Percentiles rank a stretch among this genome's conserved stretches.
phyloP scores from a whole-genome alignment of 92 coral and sea anemone species.

The Zoanthus solanderi region DNA sequence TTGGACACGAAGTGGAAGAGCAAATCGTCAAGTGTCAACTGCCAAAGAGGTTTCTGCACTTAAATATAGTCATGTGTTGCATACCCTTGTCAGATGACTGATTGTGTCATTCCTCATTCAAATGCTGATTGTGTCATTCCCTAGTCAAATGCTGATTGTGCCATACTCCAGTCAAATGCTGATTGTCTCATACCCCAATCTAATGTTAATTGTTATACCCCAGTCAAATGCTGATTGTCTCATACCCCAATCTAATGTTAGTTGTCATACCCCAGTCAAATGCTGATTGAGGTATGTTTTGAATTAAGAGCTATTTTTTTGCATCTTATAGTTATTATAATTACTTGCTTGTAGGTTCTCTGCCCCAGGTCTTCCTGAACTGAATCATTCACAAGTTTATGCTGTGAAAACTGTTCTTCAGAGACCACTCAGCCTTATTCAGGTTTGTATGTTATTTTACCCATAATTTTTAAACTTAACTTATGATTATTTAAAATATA shows the following conservation, averaged over 20 bases:
- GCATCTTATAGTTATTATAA: too few relatives aligned
- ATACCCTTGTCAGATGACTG: too few relatives aligned
- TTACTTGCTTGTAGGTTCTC: constrained; percentile 73
- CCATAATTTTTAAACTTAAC: not conserved
- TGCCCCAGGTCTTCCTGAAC: constrained; percentile 98
- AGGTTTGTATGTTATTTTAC: constrained; percentile 60
- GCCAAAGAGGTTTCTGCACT: constrained; percentile 80
- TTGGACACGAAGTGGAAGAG: constrained; percentile 99
- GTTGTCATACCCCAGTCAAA: too few relatives aligned
- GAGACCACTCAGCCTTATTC: constrained; percentile 97
- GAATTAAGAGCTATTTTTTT: not conserved
- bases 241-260: too few relatives aligned
- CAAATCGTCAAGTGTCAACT: constrained; percentile 98
- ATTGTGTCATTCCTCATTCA: too few relatives aligned
- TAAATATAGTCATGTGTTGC: not conserved
- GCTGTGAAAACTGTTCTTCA: constrained; percentile 99
- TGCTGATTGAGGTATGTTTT: too few relatives aligned
- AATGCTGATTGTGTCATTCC: too few relatives aligned
- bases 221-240: too few relatives aligned
- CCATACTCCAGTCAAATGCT: too few relatives aligned
- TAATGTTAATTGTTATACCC: too few relatives aligned
- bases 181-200: too few relatives aligned
- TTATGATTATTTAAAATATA: not conserved
- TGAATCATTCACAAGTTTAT: constrained; percentile 98
- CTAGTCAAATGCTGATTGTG: too few relatives aligned